Base-by-base conservation (phyloP, 2,888 invertebrate species). In the Adineta ricciae region DNA sequence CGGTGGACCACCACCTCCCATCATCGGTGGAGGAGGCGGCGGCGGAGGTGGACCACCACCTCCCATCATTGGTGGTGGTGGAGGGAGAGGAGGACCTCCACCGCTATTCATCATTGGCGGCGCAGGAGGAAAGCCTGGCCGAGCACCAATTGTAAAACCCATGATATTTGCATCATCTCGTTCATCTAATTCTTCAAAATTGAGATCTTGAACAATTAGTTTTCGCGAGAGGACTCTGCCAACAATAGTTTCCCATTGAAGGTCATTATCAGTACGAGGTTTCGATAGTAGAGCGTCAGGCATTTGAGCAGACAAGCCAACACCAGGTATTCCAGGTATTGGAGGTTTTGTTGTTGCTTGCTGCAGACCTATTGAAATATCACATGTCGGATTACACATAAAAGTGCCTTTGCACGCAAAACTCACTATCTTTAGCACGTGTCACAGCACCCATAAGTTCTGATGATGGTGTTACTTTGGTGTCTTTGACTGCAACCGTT, bases 131-230 rank as follows among this genome's bases (percentile, higher is more conserved):
- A 94, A 95, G 24, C 78, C 73, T 8, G 95, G 95, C 0, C 95
- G 94, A 0, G 46, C 46, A 46, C 94, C 95, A 0, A 95, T 94
- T 0, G 94, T 94, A 21, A 87, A 24, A 36, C 24, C 11, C 87
- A 88, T 88, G 86, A 88, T 88, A 87, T 90, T 89, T 85, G 94
- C 93, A 89, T 97, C 97, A 87, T 97, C 96, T 85, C 95, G 95
- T 52, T 93, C 93, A 84, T 93, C 93, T 84, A 99, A 92, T 91
- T 98, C 97, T 21, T 96, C 96, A 91, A 99, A 99, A 91, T 99
- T 98, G 89, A 98, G 92, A 91, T 98, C 97, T 90, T 97, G 96
- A 87, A 93, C 92, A 83, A 96, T 92, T 87, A 94, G 93, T 4
- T 91, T 91, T 27, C 87, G 94, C 8, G 88, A 88, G 83, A 89